Conservation (phyloP, 1,140 invertebrate species). For the Ooceraea biroi region DNA sequence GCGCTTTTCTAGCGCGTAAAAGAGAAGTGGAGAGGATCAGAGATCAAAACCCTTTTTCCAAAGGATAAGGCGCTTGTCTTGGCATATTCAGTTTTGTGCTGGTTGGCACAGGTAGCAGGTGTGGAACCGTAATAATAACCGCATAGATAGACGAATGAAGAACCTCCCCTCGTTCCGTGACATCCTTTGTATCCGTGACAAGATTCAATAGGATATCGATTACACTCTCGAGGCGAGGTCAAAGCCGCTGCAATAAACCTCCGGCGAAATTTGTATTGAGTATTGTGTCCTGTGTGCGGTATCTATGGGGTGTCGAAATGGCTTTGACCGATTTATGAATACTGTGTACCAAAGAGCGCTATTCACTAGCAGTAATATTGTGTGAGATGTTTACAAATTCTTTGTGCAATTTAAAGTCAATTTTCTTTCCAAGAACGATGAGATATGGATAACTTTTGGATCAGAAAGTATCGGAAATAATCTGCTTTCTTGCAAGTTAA, state of each 20-base stretch:
- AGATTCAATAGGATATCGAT: constrained; percentile 47
- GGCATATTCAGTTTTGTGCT: too few species aligned
- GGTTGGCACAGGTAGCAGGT: constrained; percentile 9
- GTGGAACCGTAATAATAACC: constrained; percentile 5
- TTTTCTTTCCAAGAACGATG: too few species aligned
- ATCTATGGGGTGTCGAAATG: background rate
- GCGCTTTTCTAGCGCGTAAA: background rate
- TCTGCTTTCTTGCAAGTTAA: too few species aligned
- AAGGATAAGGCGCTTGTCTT: background rate
- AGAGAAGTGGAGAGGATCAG: background rate
- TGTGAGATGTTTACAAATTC: too few species aligned
- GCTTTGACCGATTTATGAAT: constrained; percentile 1
- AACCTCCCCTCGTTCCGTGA: background rate
- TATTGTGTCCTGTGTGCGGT: constrained; percentile 2
- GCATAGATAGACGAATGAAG: constrained; percentile 23
- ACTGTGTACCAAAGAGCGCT: background rate
- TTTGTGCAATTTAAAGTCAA: too few species aligned
- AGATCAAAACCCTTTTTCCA: background rate
- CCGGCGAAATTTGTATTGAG: constrained; percentile 44
- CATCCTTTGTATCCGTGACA: constrained; percentile 43
- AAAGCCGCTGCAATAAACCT: constrained; percentile 50
- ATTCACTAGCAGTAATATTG: constrained; percentile 17
- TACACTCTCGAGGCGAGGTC: constrained; percentile 40
- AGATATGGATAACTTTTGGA: too few species aligned
- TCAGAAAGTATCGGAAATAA: too few species aligned